These are phyloP conservation scores for Rotaria macrura DNA, from an alignment of 2,888 invertebrate species.

Conservation along the genomic window DNA sequence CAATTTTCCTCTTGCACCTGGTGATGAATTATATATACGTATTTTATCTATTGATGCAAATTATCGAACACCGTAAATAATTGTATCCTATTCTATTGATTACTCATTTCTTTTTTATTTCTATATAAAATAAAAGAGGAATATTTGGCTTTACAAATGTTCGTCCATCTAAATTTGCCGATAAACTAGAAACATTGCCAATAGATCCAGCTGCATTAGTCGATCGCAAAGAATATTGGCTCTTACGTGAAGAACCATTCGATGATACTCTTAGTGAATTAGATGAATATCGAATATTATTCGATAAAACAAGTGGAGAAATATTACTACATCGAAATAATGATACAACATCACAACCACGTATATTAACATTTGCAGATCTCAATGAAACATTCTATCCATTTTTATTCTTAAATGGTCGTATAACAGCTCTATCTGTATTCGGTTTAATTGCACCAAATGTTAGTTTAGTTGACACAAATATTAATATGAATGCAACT, in stretches of 20 bases:
- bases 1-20: background rate
- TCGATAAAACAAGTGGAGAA: background rate
- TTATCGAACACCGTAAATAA: background rate
- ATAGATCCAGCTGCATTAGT: background rate
- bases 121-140: background rate
- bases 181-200: background rate
- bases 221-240: conserved; percentile 16
- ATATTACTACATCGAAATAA: background rate
- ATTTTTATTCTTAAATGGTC: conserved; percentile 3
- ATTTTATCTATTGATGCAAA: background rate
- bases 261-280: background rate
- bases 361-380: background rate
- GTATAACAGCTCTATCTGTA: background rate
- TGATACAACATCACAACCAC: background rate
- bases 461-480: background rate
- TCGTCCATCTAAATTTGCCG: background rate
- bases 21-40: background rate
- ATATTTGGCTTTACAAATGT: conserved; percentile 5
- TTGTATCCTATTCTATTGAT: background rate
- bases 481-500: background rate
- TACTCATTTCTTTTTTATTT: background rate
- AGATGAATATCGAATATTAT: background rate
- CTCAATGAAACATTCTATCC: background rate
- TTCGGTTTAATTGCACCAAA: background rate
- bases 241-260: background rate